A percentile compares a stretch with the other conserved stretches of the same genome.
These are phyloP conservation scores for Acipenser ruthenus DNA, from an alignment of 2,797 vertebrate genomes.

Conservation along the genomic window DNA sequence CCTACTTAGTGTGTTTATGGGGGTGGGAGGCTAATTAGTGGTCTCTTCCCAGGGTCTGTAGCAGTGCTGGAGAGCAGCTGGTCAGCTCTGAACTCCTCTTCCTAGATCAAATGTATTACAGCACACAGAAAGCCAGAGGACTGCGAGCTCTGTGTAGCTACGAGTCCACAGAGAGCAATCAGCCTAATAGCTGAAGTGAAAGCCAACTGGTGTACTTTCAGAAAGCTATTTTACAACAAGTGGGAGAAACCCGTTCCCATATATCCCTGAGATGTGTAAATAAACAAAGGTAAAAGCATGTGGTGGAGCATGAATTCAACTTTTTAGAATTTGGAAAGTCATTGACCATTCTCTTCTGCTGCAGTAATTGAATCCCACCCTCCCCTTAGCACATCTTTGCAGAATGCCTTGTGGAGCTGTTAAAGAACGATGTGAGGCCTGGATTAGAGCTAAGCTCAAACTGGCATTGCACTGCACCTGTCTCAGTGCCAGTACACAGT, in stretches of 20 bases:
- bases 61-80: conserved; percentile 62
- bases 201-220: conserved; percentile 52
- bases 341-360: too few relatives aligned
- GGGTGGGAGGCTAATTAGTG: conserved; percentile 75
- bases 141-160: conserved; percentile 32
- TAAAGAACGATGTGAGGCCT: too few relatives aligned
- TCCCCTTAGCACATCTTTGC: too few relatives aligned
- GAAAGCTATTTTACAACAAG: conserved; percentile 49
- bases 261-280: conserved; percentile 3
- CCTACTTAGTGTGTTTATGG: conserved; percentile 61
- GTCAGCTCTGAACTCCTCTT: conserved; percentile 61
- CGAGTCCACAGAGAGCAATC: conserved; percentile 61
- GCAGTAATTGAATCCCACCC: too few relatives aligned
- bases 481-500: too few relatives aligned
- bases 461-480: too few relatives aligned
- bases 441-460: too few relatives aligned
- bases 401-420: too few relatives aligned
- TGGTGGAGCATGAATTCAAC: too few relatives aligned
- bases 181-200: conserved; percentile 57
- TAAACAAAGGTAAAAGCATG: too few relatives aligned
- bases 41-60: conserved; percentile 65
- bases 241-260: conserved; percentile 43
- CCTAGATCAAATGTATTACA: conserved; percentile 63
- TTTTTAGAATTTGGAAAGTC: too few relatives aligned
- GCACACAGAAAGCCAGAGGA: conserved; percentile 57